Conservation (phyloP, 2,888 invertebrate genomes). For the Gymnosoma rotundatum region DNA sequence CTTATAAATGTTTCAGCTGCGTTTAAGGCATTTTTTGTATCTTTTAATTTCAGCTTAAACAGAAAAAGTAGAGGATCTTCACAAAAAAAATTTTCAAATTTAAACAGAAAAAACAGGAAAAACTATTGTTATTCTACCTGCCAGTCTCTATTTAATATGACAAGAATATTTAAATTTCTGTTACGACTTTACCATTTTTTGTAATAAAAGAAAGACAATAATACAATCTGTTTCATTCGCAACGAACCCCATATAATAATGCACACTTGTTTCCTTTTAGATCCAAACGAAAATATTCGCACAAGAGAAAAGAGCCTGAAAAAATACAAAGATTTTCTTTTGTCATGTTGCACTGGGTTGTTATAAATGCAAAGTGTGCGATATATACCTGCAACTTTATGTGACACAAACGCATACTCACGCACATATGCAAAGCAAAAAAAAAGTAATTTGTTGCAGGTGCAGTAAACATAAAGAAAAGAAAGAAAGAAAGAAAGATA, state of each 20-base stretch:
- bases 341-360: conserved; percentile 31
- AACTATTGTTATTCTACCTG: neutral
- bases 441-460: conserved; percentile 61
- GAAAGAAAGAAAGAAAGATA: neutral
- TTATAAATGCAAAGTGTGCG: conserved; percentile 43
- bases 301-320: neutral
- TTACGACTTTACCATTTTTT: conserved; percentile 2
- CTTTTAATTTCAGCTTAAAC: no score
- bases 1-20: no score
- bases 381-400: conserved; percentile 43
- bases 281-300: conserved; percentile 30
- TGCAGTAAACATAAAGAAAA: conserved; percentile 44
- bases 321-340: conserved; percentile 34
- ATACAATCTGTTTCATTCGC: conserved; percentile 33
- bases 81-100: no score
- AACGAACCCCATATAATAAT: conserved; percentile 41
- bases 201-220: neutral
- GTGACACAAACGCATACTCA: conserved; percentile 17
- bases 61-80: no score
- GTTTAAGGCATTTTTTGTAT: no score
- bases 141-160: conserved; percentile 4
- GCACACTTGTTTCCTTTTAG: conserved; percentile 33
- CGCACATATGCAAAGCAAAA: neutral
- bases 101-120: no score
- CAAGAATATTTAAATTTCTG: conserved; percentile 28